These are phyloP conservation scores for Pectinophora gossypiella DNA, from an alignment of 1,140 invertebrate species.

Conservation along the genomic window DNA sequence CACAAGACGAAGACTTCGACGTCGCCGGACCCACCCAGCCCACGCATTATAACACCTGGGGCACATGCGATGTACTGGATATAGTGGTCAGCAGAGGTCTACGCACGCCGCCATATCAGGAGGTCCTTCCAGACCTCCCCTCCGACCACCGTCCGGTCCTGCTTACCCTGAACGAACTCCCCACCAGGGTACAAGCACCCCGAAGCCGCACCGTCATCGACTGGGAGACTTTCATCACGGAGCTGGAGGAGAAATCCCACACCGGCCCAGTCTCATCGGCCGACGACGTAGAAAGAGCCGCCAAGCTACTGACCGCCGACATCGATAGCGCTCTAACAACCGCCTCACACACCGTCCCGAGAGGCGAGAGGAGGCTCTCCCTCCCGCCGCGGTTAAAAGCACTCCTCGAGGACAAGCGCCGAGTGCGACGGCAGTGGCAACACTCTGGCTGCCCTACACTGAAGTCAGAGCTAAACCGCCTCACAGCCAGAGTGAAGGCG, in stretches of 20 bases:
- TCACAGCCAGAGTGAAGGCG: background rate
- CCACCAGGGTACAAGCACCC: background rate
- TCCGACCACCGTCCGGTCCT: background rate
- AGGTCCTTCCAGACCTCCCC: background rate
- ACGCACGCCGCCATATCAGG: background rate
- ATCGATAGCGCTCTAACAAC: background rate
- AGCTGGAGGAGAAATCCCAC: background rate
- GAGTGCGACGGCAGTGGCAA: constrained; percentile 2
- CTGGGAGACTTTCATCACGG: background rate
- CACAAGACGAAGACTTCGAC: constrained; percentile 5
- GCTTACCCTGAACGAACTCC: background rate
- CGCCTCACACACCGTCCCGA: background rate
- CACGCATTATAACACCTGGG: background rate
- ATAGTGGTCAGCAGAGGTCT: background rate
- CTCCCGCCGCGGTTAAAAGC: background rate
- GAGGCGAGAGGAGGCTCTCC: background rate
- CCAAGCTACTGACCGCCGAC: background rate
- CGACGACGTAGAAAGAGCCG: background rate
- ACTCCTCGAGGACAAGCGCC: constrained; percentile 1
- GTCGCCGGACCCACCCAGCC: constrained; percentile 8
- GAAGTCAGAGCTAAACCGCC: constrained; percentile 6
- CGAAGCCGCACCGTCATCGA: background rate
- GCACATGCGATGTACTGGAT: background rate
- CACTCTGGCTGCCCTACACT: constrained; percentile 7
- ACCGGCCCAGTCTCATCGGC: background rate